These are phyloP conservation scores for Tetrao urogallus DNA, from an alignment of 2,113 vertebrate genomes.

Conservation along the genomic window DNA sequence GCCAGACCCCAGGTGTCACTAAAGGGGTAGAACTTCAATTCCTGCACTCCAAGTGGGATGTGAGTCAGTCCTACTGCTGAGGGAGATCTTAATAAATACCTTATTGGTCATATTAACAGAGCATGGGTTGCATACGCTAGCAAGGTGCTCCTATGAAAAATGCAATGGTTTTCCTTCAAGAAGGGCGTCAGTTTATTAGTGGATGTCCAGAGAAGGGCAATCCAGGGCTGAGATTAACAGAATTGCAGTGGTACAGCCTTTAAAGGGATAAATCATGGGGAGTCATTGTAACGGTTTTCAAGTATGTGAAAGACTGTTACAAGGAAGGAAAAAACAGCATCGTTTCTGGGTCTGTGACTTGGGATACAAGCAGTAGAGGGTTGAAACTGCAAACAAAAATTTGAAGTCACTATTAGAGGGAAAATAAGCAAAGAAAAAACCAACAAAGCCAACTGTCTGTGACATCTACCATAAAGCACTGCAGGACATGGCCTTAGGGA, in stretches of 20 bases:
- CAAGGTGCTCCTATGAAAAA: background rate
- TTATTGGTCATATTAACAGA: background rate
- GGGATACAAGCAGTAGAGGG: background rate
- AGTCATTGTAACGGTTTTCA: background rate
- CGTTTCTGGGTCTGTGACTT: background rate
- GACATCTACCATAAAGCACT: background rate
- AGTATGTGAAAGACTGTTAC: background rate
- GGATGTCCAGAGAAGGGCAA: background rate
- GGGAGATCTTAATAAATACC: background rate
- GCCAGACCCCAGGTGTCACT: rapidly evolving
- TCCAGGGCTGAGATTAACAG: background rate
- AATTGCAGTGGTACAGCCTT: background rate
- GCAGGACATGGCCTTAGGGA: background rate
- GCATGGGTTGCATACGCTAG: background rate
- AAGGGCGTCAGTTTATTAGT: background rate
- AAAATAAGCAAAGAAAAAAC: background rate
- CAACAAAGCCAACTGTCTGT: background rate
- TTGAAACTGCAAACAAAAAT: background rate
- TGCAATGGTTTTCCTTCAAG: constrained; percentile 32
- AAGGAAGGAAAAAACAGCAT: background rate
- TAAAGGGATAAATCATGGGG: background rate
- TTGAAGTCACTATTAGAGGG: rapidly evolving
- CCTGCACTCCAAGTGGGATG: background rate
- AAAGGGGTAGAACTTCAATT: background rate
- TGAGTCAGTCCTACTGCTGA: background rate